Percentiles rank a stretch among this genome's conserved stretches.
phyloP scores from a whole-genome alignment of 1,140 invertebrate genomes.

The Chionoecetes opilio region DNA sequence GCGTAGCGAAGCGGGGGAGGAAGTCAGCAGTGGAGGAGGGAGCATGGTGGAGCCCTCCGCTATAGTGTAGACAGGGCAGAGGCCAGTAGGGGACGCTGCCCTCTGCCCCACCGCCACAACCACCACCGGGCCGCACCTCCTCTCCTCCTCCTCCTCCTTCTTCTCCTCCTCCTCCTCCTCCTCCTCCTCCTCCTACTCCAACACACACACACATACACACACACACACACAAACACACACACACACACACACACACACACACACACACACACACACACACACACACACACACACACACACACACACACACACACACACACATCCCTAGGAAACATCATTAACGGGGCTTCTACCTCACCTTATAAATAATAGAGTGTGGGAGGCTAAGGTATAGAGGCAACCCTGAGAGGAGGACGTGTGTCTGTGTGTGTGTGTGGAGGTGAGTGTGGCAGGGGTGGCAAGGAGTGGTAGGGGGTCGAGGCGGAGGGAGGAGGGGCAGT shows the following conservation, averaged over 20 bases:
- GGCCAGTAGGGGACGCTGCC: constrained; percentile 75
- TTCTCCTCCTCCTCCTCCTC: neutral
- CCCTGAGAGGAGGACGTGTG: neutral
- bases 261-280: neutral
- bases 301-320: neutral
- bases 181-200: neutral
- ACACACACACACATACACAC: neutral
- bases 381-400: neutral
- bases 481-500: constrained; percentile 37
- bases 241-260: neutral
- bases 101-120: constrained; percentile 71
- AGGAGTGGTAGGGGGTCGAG: neutral
- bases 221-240: neutral
- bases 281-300: neutral
- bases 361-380: constrained; percentile 38
- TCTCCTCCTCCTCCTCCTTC: neutral
- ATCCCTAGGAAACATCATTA: neutral
- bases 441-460: neutral
- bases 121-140: constrained; percentile 14
- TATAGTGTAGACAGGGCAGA: constrained; percentile 57
- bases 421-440: neutral
- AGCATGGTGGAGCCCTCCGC: constrained; percentile 55
- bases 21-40: neutral
- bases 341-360: neutral
- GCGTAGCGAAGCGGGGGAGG: neutral